Evolutionary conservation across 2,797 vertebrate genomes (phyloP), one percentile per base, ranked within the genome.

Genomic region (Pangasius macronema): DNA sequence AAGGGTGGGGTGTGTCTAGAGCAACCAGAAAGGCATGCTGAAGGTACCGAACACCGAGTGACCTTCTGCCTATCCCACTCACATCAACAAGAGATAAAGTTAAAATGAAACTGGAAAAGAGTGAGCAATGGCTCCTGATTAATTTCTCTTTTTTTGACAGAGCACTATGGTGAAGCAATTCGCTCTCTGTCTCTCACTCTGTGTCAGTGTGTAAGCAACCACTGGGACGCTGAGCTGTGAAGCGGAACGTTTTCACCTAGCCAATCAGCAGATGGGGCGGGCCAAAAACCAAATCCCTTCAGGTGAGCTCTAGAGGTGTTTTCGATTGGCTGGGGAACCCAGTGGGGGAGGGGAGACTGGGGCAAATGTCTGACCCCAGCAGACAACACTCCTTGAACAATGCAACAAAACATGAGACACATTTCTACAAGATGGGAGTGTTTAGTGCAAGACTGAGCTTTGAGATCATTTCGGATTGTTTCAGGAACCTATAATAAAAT

Each of bases 161-260:
- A 96, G 95, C 96, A 96, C 94, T 96, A 92, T 90, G 92, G 91
- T 93, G 94, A 93, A 95, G 95, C 14, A 46, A 42, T 53, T 95
- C 92, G 18, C 59, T 68, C 70, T 51, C 14, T 94, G 94, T 92
- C 94, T 95, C 95, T 95, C 93, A 93, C 95, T 94, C 90, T 96
- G 95, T 96, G 94, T 96, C 95, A 96, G 89, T 80, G 92, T 94
- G 93, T 91, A 68, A 88, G 91, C 92, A 93, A 93, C 95, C 94
- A 96, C 94, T 96, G 94, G 94, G 92, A 92, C 92, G 86, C 86
- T 68, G 90, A 90, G 92, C 93, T 91, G 89, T 85, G 87, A 93
- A 94, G 93, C 93, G 92, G 91, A 91, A 87, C 51, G 91, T 89
- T 89, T 90, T 88, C 90, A 93, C 92, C 91, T 92, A 93, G 92